Evolutionary conservation across 2,888 invertebrate genomes (phyloP), one percentile per base, ranked within the genome.

Genomic region (Drosophila eohydei): DNA sequence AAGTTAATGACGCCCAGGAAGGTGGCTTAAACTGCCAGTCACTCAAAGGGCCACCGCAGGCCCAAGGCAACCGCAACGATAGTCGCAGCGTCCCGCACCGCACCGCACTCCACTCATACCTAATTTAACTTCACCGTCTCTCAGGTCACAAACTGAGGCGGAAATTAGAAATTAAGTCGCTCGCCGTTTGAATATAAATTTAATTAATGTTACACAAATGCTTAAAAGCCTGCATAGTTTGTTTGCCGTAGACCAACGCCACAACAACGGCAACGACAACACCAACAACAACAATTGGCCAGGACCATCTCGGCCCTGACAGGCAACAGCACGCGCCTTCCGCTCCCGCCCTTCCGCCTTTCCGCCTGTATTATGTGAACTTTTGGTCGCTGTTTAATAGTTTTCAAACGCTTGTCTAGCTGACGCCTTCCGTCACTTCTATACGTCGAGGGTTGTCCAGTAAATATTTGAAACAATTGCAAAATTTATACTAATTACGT

Each of bases 201-300:
- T 87, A 87, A 87, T 87, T 87, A 87, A 87, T 89, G 86, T 89
- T 76, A 87, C 89, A 87, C 89, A 85, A 85, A 89, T 89, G 89
- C 88, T 87, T 87, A 88, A 89, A 88, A 89, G 84, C 81, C 73
- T 69, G 72, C 81, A 71, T 83, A 83, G 84, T 88, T 88, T 84
- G 84, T 88, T 84, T 86, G 74, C 56, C 83, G 65, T 83, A 78
- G 83, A 74, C 81, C 83, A 81, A 70, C 71, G 70, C 48, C 70
- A 60, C 65, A 67, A 70, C 61, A 77, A 55, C 73, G 70, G 43
- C 70, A 69, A 28, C 58, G 62, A 7, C 65, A 56, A 40, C 43
- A 66, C 34, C 51, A 61, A 44, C 46, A 62, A 48, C 61, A 60
- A 43, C 51, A 62, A 52, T 62, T 62, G 68, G 58, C 21, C 71